A percentile compares a stretch with the other conserved stretches of the same genome.
Evolutionary conservation across 2,113 vertebrate species (phyloP).

Genomic region (Thalassarche chlororhynchos): DNA sequence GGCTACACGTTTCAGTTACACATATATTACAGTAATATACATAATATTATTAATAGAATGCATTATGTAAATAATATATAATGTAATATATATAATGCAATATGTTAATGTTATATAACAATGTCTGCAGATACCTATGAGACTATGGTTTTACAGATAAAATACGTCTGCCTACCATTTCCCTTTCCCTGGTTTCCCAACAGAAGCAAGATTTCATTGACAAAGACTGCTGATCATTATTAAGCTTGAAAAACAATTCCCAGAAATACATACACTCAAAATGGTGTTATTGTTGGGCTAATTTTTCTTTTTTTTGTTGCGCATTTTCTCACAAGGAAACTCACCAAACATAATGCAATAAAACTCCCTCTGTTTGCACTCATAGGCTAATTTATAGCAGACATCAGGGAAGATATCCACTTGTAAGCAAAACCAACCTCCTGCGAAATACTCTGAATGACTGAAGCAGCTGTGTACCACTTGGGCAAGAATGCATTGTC

Average conservation of each 20-base stretch:
- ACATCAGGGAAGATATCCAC: not conserved
- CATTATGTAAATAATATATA: not conserved
- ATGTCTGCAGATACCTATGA: not conserved
- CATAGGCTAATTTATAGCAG: not conserved
- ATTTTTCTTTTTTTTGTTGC: not conserved
- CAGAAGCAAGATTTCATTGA: not conserved
- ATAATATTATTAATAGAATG: not conserved
- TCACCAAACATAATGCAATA: not conserved
- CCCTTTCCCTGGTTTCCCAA: not conserved
- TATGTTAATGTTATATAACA: not conserved
- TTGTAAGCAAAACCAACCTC: not conserved
- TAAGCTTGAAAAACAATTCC: not conserved
- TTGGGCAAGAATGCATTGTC: not conserved
- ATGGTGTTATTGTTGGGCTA: not conserved
- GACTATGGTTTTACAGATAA: not conserved
- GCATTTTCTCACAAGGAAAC: not conserved
- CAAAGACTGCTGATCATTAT: not conserved
- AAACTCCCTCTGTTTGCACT: not conserved
- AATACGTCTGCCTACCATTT: not conserved
- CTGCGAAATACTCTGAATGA: not conserved
- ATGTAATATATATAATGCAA: not conserved
- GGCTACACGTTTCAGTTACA: not conserved
- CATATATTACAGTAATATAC: not conserved
- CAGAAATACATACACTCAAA: not conserved
- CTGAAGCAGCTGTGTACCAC: conserved; percentile 2